Percentiles rank a stretch among this genome's conserved stretches.
phyloP scores from a whole-genome alignment of 1,140 invertebrate genomes.

The Belonocnema kinseyi region DNA sequence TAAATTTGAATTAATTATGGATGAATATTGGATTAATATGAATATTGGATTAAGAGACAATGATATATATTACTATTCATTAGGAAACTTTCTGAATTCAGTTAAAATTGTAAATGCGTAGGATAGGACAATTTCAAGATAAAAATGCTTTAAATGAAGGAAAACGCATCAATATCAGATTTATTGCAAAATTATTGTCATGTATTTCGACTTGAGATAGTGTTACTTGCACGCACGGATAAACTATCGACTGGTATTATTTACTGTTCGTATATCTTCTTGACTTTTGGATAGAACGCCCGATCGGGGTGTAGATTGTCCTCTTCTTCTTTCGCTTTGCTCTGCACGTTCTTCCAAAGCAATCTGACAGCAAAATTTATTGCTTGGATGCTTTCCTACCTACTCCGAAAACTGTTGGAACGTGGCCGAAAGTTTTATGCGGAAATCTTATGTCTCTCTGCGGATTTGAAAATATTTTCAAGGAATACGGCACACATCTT shows the following conservation, averaged over 20 bases:
- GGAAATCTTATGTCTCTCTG: neutral
- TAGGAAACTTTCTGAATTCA: too few relatives aligned
- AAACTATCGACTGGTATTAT: constrained; percentile 32
- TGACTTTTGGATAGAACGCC: constrained; percentile 32
- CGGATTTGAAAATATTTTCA: neutral
- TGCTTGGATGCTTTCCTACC: neutral
- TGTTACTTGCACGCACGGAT: constrained; percentile 22
- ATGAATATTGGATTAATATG: too few relatives aligned
- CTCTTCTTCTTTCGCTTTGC: constrained; percentile 29
- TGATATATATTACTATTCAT: constrained; percentile 8
- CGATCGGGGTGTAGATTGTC: constrained; percentile 7
- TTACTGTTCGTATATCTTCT: constrained; percentile 30
- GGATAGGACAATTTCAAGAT: neutral
- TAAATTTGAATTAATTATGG: constrained; percentile 38
- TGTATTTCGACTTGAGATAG: neutral
- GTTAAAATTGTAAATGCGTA: too few relatives aligned
- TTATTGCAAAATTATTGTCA: neutral
- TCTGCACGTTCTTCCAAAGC: constrained; percentile 29
- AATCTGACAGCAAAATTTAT: constrained; percentile 30
- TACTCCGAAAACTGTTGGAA: constrained; percentile 8
- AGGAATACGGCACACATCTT: neutral
- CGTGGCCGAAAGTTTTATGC: neutral
- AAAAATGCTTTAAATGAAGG: neutral
- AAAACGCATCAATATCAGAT: neutral
- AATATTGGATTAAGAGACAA: too few relatives aligned